phyloP scores from a whole-genome alignment of 2,797 vertebrate genomes.

The Pachyuromys duprasi region DNA sequence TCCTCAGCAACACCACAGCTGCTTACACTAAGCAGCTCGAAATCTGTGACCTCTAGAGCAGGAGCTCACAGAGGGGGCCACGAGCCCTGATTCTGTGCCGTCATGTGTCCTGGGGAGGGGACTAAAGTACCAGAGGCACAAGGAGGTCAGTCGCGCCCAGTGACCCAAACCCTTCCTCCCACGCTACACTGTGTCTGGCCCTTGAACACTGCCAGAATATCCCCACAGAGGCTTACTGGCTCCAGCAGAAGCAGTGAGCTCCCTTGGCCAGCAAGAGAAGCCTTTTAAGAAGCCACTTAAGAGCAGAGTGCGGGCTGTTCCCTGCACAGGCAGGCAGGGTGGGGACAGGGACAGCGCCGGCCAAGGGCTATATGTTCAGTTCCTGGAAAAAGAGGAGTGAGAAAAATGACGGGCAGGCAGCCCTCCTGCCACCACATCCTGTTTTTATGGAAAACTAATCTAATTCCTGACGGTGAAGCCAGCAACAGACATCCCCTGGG shows the following conservation, averaged over 20 bases:
- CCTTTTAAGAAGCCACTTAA: conserved; percentile 52
- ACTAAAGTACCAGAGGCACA: neutral
- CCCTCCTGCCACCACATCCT: conserved; percentile 87
- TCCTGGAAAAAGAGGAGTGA: conserved; percentile 74
- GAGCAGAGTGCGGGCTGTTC: neutral
- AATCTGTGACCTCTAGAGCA: neutral
- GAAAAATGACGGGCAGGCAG: neutral
- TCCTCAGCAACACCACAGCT: neutral
- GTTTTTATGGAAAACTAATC: conserved; percentile 92
- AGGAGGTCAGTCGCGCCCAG: neutral
- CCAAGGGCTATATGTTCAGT: conserved; percentile 61
- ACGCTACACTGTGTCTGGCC: neutral
- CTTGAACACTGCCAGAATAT: no score
- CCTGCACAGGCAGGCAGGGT: neutral
- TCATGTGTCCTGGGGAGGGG: neutral
- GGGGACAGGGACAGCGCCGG: conserved; percentile 42
- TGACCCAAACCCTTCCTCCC: neutral
- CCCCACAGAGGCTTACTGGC: neutral
- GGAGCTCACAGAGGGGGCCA: neutral
- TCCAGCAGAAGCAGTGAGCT: neutral
- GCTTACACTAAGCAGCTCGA: neutral
- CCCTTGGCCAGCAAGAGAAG: neutral
- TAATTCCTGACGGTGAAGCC: conserved; percentile 37
- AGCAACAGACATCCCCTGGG: conserved; percentile 46
- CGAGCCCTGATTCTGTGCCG: neutral